A percentile compares a stretch with the other conserved stretches of the same genome.
These are phyloP conservation scores for Lordiphosa stackelbergi DNA, from an alignment of 1,140 invertebrate genomes.

Conservation along the genomic window DNA sequence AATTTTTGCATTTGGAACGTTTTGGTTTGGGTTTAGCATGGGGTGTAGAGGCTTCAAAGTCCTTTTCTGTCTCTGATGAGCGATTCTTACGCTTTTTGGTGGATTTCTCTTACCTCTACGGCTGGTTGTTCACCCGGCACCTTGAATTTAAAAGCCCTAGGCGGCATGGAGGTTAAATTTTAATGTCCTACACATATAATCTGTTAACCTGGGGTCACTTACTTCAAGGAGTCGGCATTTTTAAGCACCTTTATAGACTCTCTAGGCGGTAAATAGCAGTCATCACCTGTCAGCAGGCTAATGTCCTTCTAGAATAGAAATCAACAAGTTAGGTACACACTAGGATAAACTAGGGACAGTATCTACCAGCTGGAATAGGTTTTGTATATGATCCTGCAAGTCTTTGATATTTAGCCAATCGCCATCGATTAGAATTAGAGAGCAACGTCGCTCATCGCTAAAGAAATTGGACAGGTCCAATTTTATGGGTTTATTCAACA, in stretches of 20 bases:
- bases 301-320: conserved; percentile 28
- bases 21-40: conserved; percentile 21
- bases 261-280: conserved; percentile 48
- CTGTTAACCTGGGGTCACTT: background rate
- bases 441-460: conserved; percentile 33
- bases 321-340: too few species aligned
- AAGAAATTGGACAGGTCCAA: conserved; percentile 56
- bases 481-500: conserved; percentile 51
- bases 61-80: conserved; percentile 18
- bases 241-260: conserved; percentile 47
- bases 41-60: conserved; percentile 24
- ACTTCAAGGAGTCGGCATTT: conserved; percentile 36
- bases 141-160: conserved; percentile 28
- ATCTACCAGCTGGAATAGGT: conserved; percentile 39
- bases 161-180: background rate
- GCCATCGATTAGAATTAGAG: conserved; percentile 35
- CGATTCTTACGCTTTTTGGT: conserved; percentile 42
- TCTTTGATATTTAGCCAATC: conserved; percentile 47
- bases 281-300: conserved; percentile 48
- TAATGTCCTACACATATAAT: background rate
- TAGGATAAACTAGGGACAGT: too few species aligned
- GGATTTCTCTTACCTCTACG: background rate
- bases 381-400: conserved; percentile 57
- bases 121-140: background rate
- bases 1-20: conserved; percentile 26